phyloP scores from a whole-genome alignment of 2,888 invertebrate species.

The Euproctis similis region DNA sequence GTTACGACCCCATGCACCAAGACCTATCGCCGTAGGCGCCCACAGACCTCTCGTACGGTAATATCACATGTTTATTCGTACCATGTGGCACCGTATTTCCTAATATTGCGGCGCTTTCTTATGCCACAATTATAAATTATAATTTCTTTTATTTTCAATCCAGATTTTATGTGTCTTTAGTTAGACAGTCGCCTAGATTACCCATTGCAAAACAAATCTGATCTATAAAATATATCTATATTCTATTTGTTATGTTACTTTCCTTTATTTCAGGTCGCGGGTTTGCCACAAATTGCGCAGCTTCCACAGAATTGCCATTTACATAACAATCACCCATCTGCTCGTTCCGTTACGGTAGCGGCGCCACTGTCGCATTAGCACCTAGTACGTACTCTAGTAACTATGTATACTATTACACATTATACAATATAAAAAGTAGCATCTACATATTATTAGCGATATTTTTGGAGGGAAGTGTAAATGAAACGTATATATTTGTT shows the following conservation, averaged over 20 bases:
- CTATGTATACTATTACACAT: slow-evolving; percentile 30
- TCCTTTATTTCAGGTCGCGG: slow-evolving; percentile 46
- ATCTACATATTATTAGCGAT: slow-evolving; percentile 47
- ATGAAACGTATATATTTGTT: slow-evolving; percentile 39
- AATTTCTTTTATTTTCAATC: neutral
- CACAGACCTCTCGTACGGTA: slow-evolving; percentile 5
- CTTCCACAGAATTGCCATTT: slow-evolving; percentile 70
- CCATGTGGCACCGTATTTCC: too few species aligned
- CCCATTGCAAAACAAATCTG: too few species aligned
- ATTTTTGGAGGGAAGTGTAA: slow-evolving; percentile 60
- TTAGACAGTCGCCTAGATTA: too few species aligned
- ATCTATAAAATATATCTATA: too few species aligned
- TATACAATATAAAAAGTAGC: slow-evolving; percentile 23
- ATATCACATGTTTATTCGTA: too few species aligned
- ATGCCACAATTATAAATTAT: neutral
- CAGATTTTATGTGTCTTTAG: neutral
- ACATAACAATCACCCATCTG: slow-evolving; percentile 40
- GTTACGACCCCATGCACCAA: slow-evolving; percentile 95
- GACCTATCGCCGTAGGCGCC: slow-evolving; percentile 79
- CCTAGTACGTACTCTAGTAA: slow-evolving; percentile 63
- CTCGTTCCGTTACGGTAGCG: slow-evolving; percentile 20
- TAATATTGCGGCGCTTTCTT: neutral
- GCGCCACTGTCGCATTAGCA: slow-evolving; percentile 36
- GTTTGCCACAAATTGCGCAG: slow-evolving; percentile 46
- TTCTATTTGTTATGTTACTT: too few species aligned